These are phyloP conservation scores for Sebastes kiyomatsui DNA, from an alignment of 2,797 vertebrate genomes.

Conservation along the genomic window DNA sequence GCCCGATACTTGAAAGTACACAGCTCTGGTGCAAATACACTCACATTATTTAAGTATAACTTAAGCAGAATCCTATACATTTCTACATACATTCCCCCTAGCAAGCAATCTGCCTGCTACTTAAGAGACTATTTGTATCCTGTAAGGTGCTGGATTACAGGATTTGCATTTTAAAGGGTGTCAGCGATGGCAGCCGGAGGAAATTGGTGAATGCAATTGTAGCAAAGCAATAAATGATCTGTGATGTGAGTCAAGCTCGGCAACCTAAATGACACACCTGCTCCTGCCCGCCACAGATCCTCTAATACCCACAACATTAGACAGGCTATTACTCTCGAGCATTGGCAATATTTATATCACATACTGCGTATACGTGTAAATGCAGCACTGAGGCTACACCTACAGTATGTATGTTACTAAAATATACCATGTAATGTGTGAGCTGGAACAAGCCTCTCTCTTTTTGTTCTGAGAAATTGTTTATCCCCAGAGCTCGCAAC, in stretches of 20 bases:
- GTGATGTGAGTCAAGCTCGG: constrained; percentile 36
- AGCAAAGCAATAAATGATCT: constrained; percentile 49
- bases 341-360: constrained; percentile 13
- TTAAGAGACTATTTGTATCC: constrained; percentile 53
- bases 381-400: background rate
- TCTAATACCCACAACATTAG: constrained; percentile 27
- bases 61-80: constrained; percentile 30
- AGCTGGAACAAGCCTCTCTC: background rate
- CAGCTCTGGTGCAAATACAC: background rate
- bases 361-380: background rate
- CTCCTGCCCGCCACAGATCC: constrained; percentile 32
- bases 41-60: background rate
- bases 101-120: constrained; percentile 25
- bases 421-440: background rate
- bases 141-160: constrained; percentile 59
- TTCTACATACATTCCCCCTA: constrained; percentile 20
- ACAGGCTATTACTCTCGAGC: constrained; percentile 16
- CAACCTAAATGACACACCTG: constrained; percentile 54
- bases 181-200: constrained; percentile 47
- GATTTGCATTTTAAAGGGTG: constrained; percentile 71
- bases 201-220: constrained; percentile 39
- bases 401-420: background rate
- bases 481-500: constrained; percentile 5
- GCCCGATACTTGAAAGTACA: accelerated
- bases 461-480: constrained; percentile 7